phyloP scores from a whole-genome alignment of 1,140 invertebrate genomes.

The Zaprionus vittiger region DNA sequence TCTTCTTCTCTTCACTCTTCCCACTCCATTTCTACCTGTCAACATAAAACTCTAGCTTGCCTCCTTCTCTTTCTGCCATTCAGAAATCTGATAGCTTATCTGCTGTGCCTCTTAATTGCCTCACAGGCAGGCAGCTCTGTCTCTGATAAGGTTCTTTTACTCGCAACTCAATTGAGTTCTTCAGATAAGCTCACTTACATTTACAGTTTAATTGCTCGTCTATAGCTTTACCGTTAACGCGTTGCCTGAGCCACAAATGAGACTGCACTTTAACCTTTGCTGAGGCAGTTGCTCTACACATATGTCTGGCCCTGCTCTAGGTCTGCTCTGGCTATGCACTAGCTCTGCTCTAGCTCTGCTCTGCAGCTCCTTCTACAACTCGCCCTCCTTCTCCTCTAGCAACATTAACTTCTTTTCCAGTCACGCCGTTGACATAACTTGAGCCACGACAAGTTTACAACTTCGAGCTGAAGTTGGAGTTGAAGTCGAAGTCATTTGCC shows the following conservation, averaged over 20 bases:
- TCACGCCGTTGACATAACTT: conserved; percentile 75
- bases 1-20: not conserved
- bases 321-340: too few relatives aligned
- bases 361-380: not conserved
- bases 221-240: conserved; percentile 1
- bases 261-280: not conserved
- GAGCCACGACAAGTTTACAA: conserved; percentile 61
- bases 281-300: not conserved
- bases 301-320: not conserved
- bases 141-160: conserved; percentile 35
- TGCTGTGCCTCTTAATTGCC: conserved; percentile 64
- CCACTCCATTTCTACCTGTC: conserved; percentile 38
- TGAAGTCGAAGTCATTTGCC: conserved; percentile 62
- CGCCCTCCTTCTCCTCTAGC: too few relatives aligned
- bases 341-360: not conserved
- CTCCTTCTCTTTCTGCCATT: not conserved
- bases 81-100: conserved; percentile 53
- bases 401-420: conserved; percentile 31
- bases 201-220: conserved; percentile 1
- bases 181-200: not conserved
- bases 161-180: conserved; percentile 27
- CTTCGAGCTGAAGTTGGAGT: conserved; percentile 3
- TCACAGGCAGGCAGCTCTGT: not conserved
- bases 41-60: conserved; percentile 46
- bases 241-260: not conserved